Evolutionary conservation across 2,888 invertebrate genomes (phyloP).

Genomic region (Mesoligia furuncula): DNA sequence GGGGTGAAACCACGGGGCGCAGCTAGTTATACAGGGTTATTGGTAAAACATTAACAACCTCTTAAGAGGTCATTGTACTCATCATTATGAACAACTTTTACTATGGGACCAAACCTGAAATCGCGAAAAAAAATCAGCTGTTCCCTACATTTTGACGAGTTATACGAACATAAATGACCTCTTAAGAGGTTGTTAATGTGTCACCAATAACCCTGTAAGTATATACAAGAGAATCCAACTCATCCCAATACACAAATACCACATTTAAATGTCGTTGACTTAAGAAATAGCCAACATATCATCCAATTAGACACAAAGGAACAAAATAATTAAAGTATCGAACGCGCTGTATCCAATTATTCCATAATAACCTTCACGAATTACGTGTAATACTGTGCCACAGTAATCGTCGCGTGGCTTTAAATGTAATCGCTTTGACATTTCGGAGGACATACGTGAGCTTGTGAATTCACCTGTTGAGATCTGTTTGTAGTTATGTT

Average conservation of each 20-base stretch:
- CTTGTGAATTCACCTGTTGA: conserved; percentile 50
- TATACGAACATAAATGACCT: too few species aligned
- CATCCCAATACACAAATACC: conserved; percentile 15
- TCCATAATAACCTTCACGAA: conserved; percentile 54
- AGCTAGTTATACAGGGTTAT: too few species aligned
- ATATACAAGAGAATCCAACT: not conserved
- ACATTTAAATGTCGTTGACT: too few species aligned
- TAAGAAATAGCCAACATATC: conserved; percentile 29
- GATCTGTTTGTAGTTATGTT: conserved; percentile 14
- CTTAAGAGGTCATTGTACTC: too few species aligned
- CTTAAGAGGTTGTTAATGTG: too few species aligned
- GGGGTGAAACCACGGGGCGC: too few species aligned
- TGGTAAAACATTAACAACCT: too few species aligned
- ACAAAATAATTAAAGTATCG: conserved; percentile 61
- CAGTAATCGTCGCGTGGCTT: conserved; percentile 51
- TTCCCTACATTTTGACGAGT: too few species aligned
- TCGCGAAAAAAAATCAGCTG: too few species aligned
- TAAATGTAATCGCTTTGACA: conserved; percentile 63
- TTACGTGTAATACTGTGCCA: conserved; percentile 55
- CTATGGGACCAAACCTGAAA: too few species aligned
- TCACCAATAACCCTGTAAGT: too few species aligned
- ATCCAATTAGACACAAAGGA: conserved; percentile 41
- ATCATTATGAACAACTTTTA: too few species aligned
- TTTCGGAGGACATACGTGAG: conserved; percentile 59
- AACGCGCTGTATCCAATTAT: conserved; percentile 54